Evolutionary conservation across 2,113 vertebrate genomes (phyloP), one percentile per base, ranked within the genome.

Genomic region (Entomyzon cyanotis): DNA sequence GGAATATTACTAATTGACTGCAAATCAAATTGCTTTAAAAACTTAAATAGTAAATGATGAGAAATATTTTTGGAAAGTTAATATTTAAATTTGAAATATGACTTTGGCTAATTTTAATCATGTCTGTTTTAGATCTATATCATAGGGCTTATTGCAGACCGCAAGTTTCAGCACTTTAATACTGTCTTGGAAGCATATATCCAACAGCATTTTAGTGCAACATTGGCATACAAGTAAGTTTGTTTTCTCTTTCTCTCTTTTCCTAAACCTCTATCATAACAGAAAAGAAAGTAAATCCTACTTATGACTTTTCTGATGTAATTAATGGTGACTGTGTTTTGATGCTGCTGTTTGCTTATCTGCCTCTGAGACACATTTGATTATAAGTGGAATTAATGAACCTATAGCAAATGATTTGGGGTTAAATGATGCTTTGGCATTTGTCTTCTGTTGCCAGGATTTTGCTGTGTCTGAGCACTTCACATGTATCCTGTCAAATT

Each of bases 121-220:
- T 92, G 16, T 97, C 68, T 95, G 78, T 90, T 96, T 96, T 95
- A 99, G 99, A 99, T 99, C 91, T 98, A 99, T 82, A 99, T 99
- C 92, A 99, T 99, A 84, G 99, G 99, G 75, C 98, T 99, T 78
- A 99, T 99, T 39, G 99, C 99, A 80, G 99, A 99, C 96, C 98
- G 99, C 55, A 99, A 99, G 94, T 99, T 99, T 93, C 99, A 99
- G 94, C 99, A 99, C 95, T 99, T 99, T 95, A 99, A 99, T 95
- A 98, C 99, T 0, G 99, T 99, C 84, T 90, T 99, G 96, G 99
- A 99, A 97, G 99, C 99, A 8, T 99, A 99, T 81, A 99, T 99
- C 93, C 99, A 99, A 44, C 99, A 99, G 92, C 99, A 99, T 95
- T 99, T 99, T 74, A 99, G 99, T 84, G 99, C 99, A 23, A 99